Conservation (phyloP, 1,140 invertebrate species). For the Araneus ventricosus region DNA sequence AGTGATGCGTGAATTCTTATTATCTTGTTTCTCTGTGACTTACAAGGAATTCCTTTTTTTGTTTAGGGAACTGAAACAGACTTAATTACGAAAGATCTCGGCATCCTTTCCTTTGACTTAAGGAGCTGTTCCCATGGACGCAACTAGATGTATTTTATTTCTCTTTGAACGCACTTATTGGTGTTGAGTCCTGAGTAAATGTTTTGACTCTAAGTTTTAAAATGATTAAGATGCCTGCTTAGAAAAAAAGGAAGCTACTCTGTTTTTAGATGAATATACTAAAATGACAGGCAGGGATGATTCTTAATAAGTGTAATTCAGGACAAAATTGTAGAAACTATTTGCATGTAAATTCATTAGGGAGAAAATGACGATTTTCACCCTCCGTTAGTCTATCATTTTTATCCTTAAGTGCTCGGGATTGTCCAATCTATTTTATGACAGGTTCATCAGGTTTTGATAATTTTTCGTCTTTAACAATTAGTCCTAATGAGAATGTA, state of each 20-base stretch:
- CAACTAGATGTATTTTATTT: neutral
- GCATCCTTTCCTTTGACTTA: neutral
- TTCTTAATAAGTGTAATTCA: too few relatives aligned
- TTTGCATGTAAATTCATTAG: too few relatives aligned
- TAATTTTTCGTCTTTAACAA: too few relatives aligned
- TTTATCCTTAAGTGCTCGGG: too few relatives aligned
- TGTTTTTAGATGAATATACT: neutral
- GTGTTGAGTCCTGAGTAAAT: neutral
- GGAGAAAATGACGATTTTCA: too few relatives aligned
- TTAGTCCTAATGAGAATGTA: too few relatives aligned
- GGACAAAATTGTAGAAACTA: too few relatives aligned
- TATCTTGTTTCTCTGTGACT: neutral
- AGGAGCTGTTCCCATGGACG: neutral
- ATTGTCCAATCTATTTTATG: too few relatives aligned
- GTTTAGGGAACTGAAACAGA: neutral
- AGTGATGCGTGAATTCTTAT: constrained; percentile 24
- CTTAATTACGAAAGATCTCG: constrained; percentile 3
- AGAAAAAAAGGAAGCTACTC: neutral
- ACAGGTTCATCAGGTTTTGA: too few relatives aligned
- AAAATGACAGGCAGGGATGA: too few relatives aligned
- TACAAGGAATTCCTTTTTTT: constrained; percentile 1
- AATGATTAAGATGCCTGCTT: neutral
- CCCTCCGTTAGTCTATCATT: too few relatives aligned
- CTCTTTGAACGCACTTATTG: constrained; percentile 2
- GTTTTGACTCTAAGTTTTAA: neutral